These are phyloP conservation scores for Ernsta delagoae DNA, from an alignment of 2,888 invertebrate genomes.

Conservation along the genomic window DNA sequence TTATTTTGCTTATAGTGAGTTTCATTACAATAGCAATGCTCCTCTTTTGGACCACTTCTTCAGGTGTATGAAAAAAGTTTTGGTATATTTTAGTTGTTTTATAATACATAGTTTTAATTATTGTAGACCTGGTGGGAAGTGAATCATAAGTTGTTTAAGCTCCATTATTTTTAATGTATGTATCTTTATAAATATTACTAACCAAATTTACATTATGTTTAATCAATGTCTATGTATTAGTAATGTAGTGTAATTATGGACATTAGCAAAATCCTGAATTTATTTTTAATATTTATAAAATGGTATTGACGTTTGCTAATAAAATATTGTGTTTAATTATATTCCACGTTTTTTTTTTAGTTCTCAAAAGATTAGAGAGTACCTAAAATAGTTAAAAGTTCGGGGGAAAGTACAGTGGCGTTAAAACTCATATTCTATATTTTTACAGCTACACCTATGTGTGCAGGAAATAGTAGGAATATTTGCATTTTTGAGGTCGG, in stretches of 20 bases:
- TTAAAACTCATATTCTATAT: no score
- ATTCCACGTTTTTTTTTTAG: not conserved
- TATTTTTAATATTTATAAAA: conserved; percentile 31
- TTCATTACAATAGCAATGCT: not conserved
- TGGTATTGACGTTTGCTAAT: conserved; percentile 23
- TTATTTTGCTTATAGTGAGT: not conserved
- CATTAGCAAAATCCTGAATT: conserved; percentile 7
- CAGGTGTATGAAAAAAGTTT: conserved; percentile 10
- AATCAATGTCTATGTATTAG: not conserved
- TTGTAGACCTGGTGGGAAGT: not conserved
- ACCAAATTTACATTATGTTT: not conserved
- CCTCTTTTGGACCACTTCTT: not conserved
- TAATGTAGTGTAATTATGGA: conserved; percentile 20
- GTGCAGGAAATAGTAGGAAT: no score
- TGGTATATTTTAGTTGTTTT: conserved; percentile 9
- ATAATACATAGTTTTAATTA: not conserved
- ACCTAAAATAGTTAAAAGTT: no score
- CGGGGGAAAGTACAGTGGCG: no score
- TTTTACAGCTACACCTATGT: no score
- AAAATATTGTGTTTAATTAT: conserved; percentile 34
- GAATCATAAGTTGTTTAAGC: not conserved
- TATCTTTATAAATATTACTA: conserved; percentile 8
- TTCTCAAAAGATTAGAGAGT: no score
- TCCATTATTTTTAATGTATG: not conserved
- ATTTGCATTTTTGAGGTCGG: no score